Evolutionary conservation across 2,888 invertebrate species (phyloP).

Genomic region (Caenorhabditis sp.): DNA sequence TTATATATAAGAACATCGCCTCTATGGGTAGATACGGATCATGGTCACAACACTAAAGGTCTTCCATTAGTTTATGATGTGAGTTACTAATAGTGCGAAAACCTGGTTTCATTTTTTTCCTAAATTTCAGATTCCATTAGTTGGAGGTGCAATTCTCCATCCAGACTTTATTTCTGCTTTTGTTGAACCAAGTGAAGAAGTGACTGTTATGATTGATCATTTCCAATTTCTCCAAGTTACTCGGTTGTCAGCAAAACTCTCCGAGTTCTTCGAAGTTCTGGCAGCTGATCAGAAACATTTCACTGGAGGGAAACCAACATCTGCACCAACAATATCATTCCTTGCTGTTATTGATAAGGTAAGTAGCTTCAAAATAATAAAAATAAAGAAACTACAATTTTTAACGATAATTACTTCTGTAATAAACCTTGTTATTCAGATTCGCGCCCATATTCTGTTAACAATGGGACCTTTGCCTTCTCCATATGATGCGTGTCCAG

Average conservation of each 20-base stretch:
- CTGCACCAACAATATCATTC: conserved; percentile 22
- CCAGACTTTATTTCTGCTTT: conserved; percentile 40
- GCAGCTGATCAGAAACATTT: conserved; percentile 58
- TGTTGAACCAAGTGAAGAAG: conserved; percentile 52
- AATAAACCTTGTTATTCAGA: no score
- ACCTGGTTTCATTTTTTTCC: no score
- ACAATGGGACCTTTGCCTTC: conserved; percentile 60
- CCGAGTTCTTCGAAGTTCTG: conserved; percentile 57
- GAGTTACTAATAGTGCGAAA: background rate
- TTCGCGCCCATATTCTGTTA: conserved; percentile 56
- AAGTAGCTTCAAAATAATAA: no score
- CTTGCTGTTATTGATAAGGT: conserved; percentile 32
- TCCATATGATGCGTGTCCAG: conserved; percentile 53
- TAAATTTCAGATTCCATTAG: conserved; percentile 40
- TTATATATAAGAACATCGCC: conserved; percentile 54
- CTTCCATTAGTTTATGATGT: conserved; percentile 57
- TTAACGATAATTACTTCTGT: background rate
- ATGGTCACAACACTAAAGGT: conserved; percentile 48
- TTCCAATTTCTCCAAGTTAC: conserved; percentile 64
- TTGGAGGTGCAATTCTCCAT: conserved; percentile 38
- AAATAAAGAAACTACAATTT: background rate
- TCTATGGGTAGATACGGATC: conserved; percentile 61
- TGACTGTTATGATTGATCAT: conserved; percentile 64
- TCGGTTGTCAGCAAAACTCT: conserved; percentile 40
- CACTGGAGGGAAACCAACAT: conserved; percentile 12